phyloP scores from a whole-genome alignment of 1,140 invertebrate species.

The Drosophila murphyi region DNA sequence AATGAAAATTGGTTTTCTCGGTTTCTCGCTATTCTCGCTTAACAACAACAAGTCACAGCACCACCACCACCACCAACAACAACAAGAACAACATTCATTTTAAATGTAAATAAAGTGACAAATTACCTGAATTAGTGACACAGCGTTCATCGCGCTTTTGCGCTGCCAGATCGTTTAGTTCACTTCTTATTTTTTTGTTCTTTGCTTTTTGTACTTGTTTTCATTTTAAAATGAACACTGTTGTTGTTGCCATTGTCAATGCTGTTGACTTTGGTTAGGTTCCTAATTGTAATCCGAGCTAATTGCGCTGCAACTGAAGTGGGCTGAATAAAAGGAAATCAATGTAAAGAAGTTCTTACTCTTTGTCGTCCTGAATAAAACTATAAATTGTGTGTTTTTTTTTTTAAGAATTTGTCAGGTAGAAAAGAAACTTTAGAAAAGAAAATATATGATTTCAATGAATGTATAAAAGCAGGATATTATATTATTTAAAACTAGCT shows the following conservation, averaged over 20 bases:
- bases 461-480: no score
- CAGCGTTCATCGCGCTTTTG: slow-evolving; percentile 62
- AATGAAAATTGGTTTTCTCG: slow-evolving; percentile 82
- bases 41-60: slow-evolving; percentile 14
- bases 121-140: slow-evolving; percentile 82
- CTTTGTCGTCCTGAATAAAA: no score
- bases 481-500: no score
- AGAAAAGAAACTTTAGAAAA: no score
- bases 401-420: no score
- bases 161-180: slow-evolving; percentile 41
- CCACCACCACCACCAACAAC: slow-evolving; percentile 16
- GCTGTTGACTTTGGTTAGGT: slow-evolving; percentile 53
- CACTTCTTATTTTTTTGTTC: slow-evolving; percentile 9
- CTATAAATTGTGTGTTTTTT: no score
- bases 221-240: slow-evolving; percentile 53
- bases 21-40: slow-evolving; percentile 58
- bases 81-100: slow-evolving; percentile 64
- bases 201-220: slow-evolving; percentile 36
- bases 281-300: slow-evolving; percentile 40
- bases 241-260: slow-evolving; percentile 2
- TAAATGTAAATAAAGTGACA: slow-evolving; percentile 82
- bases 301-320: slow-evolving; percentile 18
- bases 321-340: neutral
- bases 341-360: no score
- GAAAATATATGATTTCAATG: no score